phyloP scores from a whole-genome alignment of 1,140 invertebrate genomes.

The Acromyrmex echinatior region DNA sequence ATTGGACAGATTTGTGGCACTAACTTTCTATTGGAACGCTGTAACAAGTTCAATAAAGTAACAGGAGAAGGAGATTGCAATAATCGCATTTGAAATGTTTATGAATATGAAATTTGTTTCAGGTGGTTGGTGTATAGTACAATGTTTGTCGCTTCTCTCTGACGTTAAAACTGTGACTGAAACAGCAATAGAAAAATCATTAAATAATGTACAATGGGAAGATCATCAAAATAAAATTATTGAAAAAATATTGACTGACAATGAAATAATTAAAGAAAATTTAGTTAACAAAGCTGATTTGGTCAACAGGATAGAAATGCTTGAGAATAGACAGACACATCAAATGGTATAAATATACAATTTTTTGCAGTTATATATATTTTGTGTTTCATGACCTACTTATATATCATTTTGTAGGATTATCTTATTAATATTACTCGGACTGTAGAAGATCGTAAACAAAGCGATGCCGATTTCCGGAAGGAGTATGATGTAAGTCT shows the following conservation, averaged over 20 bases:
- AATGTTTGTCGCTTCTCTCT: conserved; percentile 50
- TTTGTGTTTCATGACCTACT: conserved; percentile 7
- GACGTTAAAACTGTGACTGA: background rate
- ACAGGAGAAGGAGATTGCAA: conserved; percentile 31
- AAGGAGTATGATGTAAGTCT: conserved; percentile 75
- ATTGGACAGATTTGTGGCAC: conserved; percentile 20
- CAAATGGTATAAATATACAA: conserved; percentile 76
- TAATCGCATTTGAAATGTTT: conserved; percentile 35
- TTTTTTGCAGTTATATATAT: background rate
- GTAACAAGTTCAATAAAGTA: conserved; percentile 53
- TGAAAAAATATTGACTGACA: background rate
- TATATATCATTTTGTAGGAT: conserved; percentile 66
- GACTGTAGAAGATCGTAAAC: conserved; percentile 67
- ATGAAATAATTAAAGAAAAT: background rate
- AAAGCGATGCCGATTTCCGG: conserved; percentile 62
- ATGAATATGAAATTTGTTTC: conserved; percentile 67
- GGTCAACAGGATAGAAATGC: conserved; percentile 73
- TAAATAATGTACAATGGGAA: background rate
- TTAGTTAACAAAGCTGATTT: conserved; percentile 28
- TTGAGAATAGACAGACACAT: conserved; percentile 73
- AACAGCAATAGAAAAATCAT: background rate
- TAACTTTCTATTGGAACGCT: conserved; percentile 45
- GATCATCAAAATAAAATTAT: background rate
- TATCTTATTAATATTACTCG: conserved; percentile 72
- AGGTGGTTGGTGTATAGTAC: conserved; percentile 78